Base-by-base conservation (phyloP, 2,113 vertebrate genomes). In the Nibea albiflora region DNA sequence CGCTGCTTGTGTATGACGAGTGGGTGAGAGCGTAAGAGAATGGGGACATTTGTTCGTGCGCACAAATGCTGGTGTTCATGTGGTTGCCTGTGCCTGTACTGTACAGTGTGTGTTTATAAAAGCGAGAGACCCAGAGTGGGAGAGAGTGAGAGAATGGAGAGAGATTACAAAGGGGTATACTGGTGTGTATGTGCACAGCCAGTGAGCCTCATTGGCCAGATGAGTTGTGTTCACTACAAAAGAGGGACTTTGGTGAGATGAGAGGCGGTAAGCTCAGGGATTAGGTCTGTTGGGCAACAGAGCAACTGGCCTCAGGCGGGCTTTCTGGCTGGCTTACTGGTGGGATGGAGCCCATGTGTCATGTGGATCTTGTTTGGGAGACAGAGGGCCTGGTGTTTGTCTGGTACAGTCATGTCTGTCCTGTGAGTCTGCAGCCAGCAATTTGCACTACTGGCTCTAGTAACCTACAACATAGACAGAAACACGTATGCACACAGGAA, bases 281-380 rank as follows among this genome's bases (percentile, higher is more conserved):
- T 96, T 95, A 94, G 69, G 58, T 49, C 66, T 87, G 89, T 91
- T 92, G 88, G 87, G 78, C 80, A 84, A 85, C 90, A 83, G 70
- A 70, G 80, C 72, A 56, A 31, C 77, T 83, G 76, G 80, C 86
- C 82, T 64, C 79, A 73, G 83, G 68, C 22, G 14, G 73, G 67
- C 81, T 78, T 90, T 93, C 78, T 81, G 74, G 81, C 90, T 64
- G 81, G 86, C 67, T 89, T 85, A 81, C 71, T 76, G 60, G 71
- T 61, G 31, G 66, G 73, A 84, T 78, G 76, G 75, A 88, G 81
- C 14, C 2, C 69, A 65, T 88, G 80, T 83, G 90, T 94, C 87
- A 90, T 85, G 87, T 81, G 82, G 64, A 61, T 69, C 56, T 66
- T 91, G 85, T 92, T 92, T 90, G 73, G 78, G 26, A 78, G 75